Evolutionary conservation across 1,140 invertebrate species (phyloP).

Genomic region (Laodelphax striatellus): DNA sequence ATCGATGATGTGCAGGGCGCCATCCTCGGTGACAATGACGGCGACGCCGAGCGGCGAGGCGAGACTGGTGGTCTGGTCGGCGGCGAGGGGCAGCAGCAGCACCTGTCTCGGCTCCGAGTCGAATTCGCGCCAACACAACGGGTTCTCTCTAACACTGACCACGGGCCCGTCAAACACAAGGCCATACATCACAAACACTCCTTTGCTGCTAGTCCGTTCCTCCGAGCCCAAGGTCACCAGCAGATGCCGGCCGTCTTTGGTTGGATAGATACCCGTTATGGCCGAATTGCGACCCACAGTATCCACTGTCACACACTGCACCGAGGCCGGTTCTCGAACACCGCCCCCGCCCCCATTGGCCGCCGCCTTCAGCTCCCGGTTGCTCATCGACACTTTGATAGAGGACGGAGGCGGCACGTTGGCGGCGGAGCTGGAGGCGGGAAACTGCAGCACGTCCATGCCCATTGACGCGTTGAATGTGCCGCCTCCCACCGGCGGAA

Average conservation of each 20-base stretch:
- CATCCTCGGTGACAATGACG: constrained; percentile 52
- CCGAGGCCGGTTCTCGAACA: constrained; percentile 32
- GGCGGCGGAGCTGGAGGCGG: constrained; percentile 34
- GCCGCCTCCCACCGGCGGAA: constrained; percentile 25
- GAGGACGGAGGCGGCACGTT: constrained; percentile 17
- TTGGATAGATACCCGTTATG: constrained; percentile 46
- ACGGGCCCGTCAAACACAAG: constrained; percentile 24
- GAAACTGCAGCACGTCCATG: constrained; percentile 29
- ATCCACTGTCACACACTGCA: constrained; percentile 32
- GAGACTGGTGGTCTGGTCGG: not conserved
- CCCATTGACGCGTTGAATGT: constrained; percentile 32
- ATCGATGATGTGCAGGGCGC: constrained; percentile 52
- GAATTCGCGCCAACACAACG: constrained; percentile 48
- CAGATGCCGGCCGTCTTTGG: constrained; percentile 49
- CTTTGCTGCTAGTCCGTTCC: not conserved
- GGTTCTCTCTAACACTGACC: constrained; percentile 45
- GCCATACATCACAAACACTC: constrained; percentile 12
- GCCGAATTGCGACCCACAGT: constrained; percentile 29
- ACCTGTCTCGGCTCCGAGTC: constrained; percentile 50
- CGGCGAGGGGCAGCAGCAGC: too few relatives aligned
- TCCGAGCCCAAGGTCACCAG: constrained; percentile 44
- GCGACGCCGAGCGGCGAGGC: constrained; percentile 31
- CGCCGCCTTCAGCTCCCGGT: not conserved
- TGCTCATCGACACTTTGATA: too few relatives aligned
- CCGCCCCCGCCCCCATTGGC: not conserved